These are phyloP conservation scores for Nettapus auritus DNA, from an alignment of 2,113 vertebrate genomes.

Conservation along the genomic window DNA sequence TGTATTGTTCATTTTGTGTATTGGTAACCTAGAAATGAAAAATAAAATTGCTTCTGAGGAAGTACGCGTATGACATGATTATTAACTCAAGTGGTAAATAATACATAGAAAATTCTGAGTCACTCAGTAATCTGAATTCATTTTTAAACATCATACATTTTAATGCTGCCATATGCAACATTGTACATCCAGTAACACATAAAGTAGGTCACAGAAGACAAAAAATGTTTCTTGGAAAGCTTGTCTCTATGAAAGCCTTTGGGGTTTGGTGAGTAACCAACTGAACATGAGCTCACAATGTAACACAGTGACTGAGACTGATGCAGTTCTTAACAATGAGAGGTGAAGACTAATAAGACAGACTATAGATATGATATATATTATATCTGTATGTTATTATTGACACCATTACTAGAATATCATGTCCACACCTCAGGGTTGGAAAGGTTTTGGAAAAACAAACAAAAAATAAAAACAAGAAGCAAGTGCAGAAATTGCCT, in stretches of 20 bases:
- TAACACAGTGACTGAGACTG: not conserved
- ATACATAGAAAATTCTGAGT: slow-evolving; percentile 21
- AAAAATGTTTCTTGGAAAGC: slow-evolving; percentile 2
- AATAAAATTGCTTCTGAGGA: not conserved
- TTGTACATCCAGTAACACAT: not conserved
- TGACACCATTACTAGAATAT: not conserved
- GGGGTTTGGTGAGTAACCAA: not conserved
- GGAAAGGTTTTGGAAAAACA: not conserved
- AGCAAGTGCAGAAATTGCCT: not conserved
- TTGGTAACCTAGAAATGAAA: not conserved
- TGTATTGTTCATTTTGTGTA: not conserved
- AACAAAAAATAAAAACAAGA: not conserved
- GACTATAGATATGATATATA: not conserved
- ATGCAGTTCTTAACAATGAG: not conserved
- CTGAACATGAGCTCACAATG: not conserved
- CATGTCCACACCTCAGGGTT: not conserved
- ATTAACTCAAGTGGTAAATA: slow-evolving; percentile 18
- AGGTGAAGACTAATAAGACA: not conserved
- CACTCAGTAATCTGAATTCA: not conserved
- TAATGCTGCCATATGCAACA: slow-evolving; percentile 6
- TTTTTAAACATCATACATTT: slow-evolving; percentile 52
- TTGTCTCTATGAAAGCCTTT: not conserved
- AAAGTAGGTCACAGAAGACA: slow-evolving; percentile 14
- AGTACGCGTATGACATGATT: not conserved
- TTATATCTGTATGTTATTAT: not conserved